Conservation (phyloP, 2,888 invertebrate species). For the Neoitamus cyanurus region DNA sequence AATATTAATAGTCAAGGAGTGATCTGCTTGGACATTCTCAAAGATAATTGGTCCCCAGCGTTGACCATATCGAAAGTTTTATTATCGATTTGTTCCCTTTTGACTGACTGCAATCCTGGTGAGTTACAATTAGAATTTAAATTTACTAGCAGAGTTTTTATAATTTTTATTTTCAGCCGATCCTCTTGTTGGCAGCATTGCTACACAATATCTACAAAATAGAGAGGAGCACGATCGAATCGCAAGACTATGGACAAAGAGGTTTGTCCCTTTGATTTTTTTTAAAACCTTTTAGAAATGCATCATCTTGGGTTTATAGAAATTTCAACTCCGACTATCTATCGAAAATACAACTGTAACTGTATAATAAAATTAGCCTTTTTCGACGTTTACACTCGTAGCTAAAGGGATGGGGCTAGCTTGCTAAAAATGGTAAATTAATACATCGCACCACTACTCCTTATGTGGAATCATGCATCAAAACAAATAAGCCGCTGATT, state of each 20-base stretch:
- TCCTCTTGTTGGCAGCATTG: conserved; percentile 97
- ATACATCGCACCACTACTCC: too few species aligned
- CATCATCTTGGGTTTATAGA: not conserved
- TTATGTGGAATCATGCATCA: too few species aligned
- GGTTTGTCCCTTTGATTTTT: conserved; percentile 69
- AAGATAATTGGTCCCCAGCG: conserved; percentile 99
- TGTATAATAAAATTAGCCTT: too few species aligned
- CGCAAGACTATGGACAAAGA: conserved; percentile 98
- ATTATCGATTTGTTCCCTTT: conserved; percentile 95
- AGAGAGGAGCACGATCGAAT: conserved; percentile 97
- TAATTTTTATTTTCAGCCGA: conserved; percentile 76
- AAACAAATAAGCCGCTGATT: too few species aligned
- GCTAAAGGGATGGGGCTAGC: too few species aligned
- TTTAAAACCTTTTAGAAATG: not conserved
- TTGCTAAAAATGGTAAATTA: too few species aligned
- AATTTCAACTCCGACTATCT: too few species aligned
- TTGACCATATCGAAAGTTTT: conserved; percentile 97
- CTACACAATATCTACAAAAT: conserved; percentile 97
- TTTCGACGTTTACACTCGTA: too few species aligned
- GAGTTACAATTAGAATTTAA: conserved; percentile 58
- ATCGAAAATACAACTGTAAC: too few species aligned
- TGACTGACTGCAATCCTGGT: conserved; percentile 99
- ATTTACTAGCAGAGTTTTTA: not conserved
- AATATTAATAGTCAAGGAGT: conserved; percentile 99
- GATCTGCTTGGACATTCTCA: conserved; percentile 96